Evolutionary conservation across 2,888 invertebrate species (phyloP), one percentile per base, ranked within the genome.

Genomic region (Automeris io): DNA sequence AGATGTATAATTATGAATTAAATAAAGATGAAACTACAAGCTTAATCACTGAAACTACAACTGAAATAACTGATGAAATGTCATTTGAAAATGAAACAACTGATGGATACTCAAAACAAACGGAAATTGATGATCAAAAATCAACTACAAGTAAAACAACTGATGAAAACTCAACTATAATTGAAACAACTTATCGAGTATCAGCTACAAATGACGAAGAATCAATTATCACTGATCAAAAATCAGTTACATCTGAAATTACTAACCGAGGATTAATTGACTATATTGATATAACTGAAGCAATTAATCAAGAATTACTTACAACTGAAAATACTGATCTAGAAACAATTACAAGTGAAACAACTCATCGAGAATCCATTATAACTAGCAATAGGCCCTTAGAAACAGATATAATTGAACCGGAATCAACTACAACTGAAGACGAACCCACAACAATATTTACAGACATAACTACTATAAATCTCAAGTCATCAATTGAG

Each of bases 41-140:
- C 7, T 33, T 29, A 33, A 9, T 33, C n/a, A 48, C 37, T 31
- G 46, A 51, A 11, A 33, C 38, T 11, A 45, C 39, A 13, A 43
- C 47, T 2, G 43, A 45, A 21, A 25, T 25, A 1, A 25, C 18
- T 40, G 34, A 33, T 29, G 38, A 39, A 35, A 44, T 24, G 33
- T 24, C 3, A 40, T 41, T 19, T 43, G 33, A 8, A n/a, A n/a
- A n/a, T n/a, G 47, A 51, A 26, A 43, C 41, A 2, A 42, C 41
- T 32, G 43, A 33, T 22, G 41, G 41, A 31, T 35, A 12, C 33
- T 26, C 23, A 24, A 41, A 42, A n/a, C n/a, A n/a, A n/a, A n/a
- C n/a, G n/a, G n/a, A n/a, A n/a, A n/a, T n/a, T n/a, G n/a, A n/a
- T n/a, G n/a, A n/a, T n/a, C n/a, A n/a, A n/a, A n/a, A n/a, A 23